Evolutionary conservation across 2,797 vertebrate genomes (phyloP), one percentile per base, ranked within the genome.

Genomic region (Spinibarbus caldwelli): DNA sequence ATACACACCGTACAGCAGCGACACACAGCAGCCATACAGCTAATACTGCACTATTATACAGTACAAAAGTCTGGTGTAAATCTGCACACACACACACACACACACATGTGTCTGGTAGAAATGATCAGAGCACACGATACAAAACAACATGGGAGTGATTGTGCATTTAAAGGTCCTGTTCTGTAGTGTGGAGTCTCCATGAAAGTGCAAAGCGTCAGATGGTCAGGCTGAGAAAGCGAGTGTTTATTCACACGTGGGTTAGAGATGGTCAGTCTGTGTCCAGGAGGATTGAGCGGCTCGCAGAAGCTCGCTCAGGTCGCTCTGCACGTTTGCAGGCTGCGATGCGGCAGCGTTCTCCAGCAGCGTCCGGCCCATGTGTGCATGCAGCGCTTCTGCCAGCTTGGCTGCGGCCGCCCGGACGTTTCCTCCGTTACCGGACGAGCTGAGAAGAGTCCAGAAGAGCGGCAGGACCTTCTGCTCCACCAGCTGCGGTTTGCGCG

Each of bases 41-140:
- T 91, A 96, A 96, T 95, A 96, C 96, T 96, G 96, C 93, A 95
- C 93, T 94, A 94, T 93, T 91, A 90, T 90, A 90, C 90, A 71
- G 91, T 95, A 96, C 95, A 94, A 92, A 93, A 92, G 31, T 91
- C 26, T 38, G 54, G 52, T 10, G 52, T 57, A 57, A 54, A 54
- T 89, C 84, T 91, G 76, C 86, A 21, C 92, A 92, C 90, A 89
- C 8, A 59, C 23, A n/a, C n/a, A n/a, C n/a, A 89, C n/a, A 31
- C 29, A 34, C 62, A 91, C 88, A 91, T 86, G 1, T 11, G 88
- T 82, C 87, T 91, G 86, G 88, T 67, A 88, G 92, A 93, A 93
- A 93, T 90, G 92, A 91, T 84, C 91, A 94, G 86, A 83, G 86
- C 88, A 92, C 71, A 88, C 34, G 92, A 87, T 93, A 88, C 89